phyloP scores from a whole-genome alignment of 1,140 invertebrate genomes.

The Eueides isabella region DNA sequence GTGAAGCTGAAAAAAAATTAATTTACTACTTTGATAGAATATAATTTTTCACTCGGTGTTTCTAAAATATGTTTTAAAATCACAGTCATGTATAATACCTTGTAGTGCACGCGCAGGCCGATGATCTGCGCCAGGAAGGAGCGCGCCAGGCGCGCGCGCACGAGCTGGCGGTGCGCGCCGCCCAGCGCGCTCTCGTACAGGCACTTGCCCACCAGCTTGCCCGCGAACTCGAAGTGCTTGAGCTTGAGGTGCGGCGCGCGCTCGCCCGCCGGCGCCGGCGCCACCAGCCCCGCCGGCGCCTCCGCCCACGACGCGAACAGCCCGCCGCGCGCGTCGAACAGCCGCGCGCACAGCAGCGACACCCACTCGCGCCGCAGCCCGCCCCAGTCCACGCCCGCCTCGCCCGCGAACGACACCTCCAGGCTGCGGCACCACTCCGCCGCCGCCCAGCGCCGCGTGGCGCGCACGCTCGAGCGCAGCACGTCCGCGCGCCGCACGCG shows the following conservation, averaged over 20 bases:
- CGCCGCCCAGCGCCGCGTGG: slow-evolving; percentile 90
- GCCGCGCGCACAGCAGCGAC: slow-evolving; percentile 91
- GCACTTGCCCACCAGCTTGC: slow-evolving; percentile 96
- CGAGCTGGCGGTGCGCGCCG: slow-evolving; percentile 93
- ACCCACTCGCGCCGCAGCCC: slow-evolving; percentile 97
- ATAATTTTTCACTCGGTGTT: too few relatives aligned
- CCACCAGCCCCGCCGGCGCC: slow-evolving; percentile 92
- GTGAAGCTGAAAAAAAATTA: too few relatives aligned
- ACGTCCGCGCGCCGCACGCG: slow-evolving; percentile 92
- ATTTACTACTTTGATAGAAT: too few relatives aligned
- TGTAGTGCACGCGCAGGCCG: slow-evolving; percentile 95
- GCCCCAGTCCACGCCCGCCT: slow-evolving; percentile 96
- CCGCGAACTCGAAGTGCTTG: slow-evolving; percentile 95
- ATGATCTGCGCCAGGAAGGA: slow-evolving; percentile 98
- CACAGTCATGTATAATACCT: too few relatives aligned
- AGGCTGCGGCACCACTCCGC: slow-evolving; percentile 96
- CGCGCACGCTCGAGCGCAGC: slow-evolving; percentile 90
- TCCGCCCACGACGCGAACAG: slow-evolving; percentile 94
- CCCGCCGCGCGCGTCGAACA: slow-evolving; percentile 93
- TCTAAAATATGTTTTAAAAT: too few relatives aligned
- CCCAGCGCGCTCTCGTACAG: slow-evolving; percentile 95
- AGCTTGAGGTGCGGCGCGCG: slow-evolving; percentile 82
- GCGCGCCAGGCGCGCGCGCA: slow-evolving; percentile 94
- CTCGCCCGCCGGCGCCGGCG: slow-evolving; percentile 92
- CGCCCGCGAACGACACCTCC: slow-evolving; percentile 95